A percentile compares a stretch with the other conserved stretches of the same genome.
phyloP scores from a whole-genome alignment of 2,797 vertebrate species.

The Sternarchorhynchus goeldii region DNA sequence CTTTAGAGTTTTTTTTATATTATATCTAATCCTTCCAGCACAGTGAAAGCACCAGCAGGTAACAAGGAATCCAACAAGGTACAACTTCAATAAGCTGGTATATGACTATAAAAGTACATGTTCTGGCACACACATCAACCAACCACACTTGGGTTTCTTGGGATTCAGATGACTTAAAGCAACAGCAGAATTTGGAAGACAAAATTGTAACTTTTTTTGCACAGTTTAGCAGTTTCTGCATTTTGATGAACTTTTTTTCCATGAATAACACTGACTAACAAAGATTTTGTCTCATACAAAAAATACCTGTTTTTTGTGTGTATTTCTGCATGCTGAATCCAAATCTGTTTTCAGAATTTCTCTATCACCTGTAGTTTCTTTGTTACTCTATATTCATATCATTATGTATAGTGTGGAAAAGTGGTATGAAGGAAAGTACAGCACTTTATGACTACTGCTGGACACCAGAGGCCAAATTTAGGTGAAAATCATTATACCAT shows the following conservation, averaged over 20 bases:
- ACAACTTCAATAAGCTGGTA: too few relatives aligned
- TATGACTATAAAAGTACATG: neutral
- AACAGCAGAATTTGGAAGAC: neutral
- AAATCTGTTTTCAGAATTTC: too few relatives aligned
- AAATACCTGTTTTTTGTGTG: too few relatives aligned
- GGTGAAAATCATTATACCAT: too few relatives aligned
- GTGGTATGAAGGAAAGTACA: too few relatives aligned
- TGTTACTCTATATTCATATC: too few relatives aligned
- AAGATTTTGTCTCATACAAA: too few relatives aligned
- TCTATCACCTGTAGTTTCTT: too few relatives aligned
- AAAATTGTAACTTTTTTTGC: neutral
- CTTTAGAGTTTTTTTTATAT: neutral
- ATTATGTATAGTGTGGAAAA: too few relatives aligned
- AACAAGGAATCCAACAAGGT: neutral
- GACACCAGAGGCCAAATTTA: too few relatives aligned
- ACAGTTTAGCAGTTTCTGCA: neutral
- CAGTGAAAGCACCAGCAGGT: conserved; percentile 1
- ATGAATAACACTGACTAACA: neutral
- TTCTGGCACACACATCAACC: neutral
- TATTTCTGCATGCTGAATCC: too few relatives aligned
- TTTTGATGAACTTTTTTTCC: neutral
- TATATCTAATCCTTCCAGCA: neutral
- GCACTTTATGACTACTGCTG: too few relatives aligned
- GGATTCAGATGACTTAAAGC: neutral
- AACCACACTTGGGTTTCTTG: neutral